phyloP scores from a whole-genome alignment of 2,797 vertebrate genomes.

The Carcharodon carcharias region DNA sequence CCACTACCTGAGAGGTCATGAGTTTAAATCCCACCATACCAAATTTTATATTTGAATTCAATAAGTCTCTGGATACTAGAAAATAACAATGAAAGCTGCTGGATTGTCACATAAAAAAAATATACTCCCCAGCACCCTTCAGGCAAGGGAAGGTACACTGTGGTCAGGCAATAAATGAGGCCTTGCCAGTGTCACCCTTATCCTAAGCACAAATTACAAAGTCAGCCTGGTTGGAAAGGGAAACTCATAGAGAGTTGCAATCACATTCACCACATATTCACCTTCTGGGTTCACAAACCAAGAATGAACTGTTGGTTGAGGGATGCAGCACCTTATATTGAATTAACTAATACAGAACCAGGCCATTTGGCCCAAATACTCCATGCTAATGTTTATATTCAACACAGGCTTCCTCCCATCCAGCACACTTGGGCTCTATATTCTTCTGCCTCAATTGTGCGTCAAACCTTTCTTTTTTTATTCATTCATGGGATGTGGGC shows the following conservation, averaged over 20 bases:
- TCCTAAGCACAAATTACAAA: not conserved
- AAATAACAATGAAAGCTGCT: not conserved
- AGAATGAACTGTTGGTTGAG: not conserved
- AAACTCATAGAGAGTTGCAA: not conserved
- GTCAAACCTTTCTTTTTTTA: not conserved
- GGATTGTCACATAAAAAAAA: not conserved
- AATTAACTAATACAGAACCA: not conserved
- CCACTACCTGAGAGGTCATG: not conserved
- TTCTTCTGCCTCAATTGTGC: not conserved
- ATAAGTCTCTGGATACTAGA: too few relatives aligned
- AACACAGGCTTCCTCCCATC: too few relatives aligned
- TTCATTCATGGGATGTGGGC: too few relatives aligned
- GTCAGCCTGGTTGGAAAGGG: not conserved
- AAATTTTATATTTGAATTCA: too few relatives aligned
- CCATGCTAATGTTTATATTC: not conserved
- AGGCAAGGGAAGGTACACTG: not conserved
- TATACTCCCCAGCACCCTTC: not conserved
- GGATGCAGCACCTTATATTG: not conserved
- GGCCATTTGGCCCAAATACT: not conserved
- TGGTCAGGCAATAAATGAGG: not conserved
- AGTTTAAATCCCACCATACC: not conserved
- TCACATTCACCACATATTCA: not conserved
- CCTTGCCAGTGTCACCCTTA: not conserved
- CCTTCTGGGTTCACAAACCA: not conserved
- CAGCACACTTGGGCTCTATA: not conserved